Conservation (phyloP, 2,888 invertebrate genomes). For the Synanthedon vespiformis region DNA sequence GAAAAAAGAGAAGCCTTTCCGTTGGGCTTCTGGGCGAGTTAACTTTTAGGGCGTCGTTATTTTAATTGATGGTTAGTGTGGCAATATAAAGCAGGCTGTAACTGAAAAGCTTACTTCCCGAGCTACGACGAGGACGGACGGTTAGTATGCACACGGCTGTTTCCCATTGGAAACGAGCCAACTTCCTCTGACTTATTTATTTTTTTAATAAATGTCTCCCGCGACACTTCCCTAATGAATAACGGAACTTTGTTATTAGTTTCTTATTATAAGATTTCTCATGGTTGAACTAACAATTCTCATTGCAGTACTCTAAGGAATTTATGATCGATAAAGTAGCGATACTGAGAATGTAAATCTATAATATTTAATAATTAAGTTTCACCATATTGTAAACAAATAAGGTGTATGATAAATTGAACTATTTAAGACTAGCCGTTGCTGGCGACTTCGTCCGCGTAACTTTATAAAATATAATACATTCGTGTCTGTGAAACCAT, state of each 20-base stretch:
- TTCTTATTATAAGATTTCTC: background rate
- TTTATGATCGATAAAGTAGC: no score
- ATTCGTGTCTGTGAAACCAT: no score
- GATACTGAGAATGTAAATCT: no score
- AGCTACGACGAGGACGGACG: no score
- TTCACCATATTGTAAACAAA: no score
- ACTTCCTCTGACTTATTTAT: slow-evolving; percentile 11
- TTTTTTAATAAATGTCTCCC: slow-evolving; percentile 18
- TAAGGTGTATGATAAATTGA: no score
- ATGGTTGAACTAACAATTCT: no score
- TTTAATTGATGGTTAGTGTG: slow-evolving; percentile 2
- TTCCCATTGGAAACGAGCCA: slow-evolving; percentile 15
- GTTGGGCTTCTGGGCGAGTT: background rate
- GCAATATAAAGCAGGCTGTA: slow-evolving; percentile 1
- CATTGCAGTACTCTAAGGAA: no score
- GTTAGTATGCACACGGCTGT: slow-evolving; percentile 4
- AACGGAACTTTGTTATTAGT: background rate
- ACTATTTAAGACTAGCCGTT: no score
- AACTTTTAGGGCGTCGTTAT: slow-evolving; percentile 1
- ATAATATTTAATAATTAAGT: no score
- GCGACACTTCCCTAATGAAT: background rate
- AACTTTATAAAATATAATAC: no score
- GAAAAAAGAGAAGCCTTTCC: background rate
- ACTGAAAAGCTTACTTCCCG: background rate
- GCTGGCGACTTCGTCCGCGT: no score